These are phyloP conservation scores for human DNA, from an alignment of 2,113 vertebrate genomes.

Conservation along the genomic window GRCh38 chr4:55180001-55180500, in stretches of 20 bases:
- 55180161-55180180: accelerated
- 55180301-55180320: not conserved
- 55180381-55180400: not conserved
- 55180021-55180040: not conserved
- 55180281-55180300: not conserved
- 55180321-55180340: not conserved
- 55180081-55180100: not conserved
- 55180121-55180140: not conserved
- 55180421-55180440: not conserved
- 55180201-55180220: not conserved
- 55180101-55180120: not conserved
- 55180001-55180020: not conserved
- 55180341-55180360: not conserved
- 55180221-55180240: not conserved
- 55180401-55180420: not conserved
- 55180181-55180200: not conserved
- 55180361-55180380: not conserved
- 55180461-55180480: not conserved
- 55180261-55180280: not conserved
- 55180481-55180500: not conserved
- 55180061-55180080: not conserved
- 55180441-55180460: not conserved
- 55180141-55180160: not conserved
- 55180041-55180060: not conserved
- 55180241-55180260: not conserved